These are phyloP conservation scores for Germaria angustata DNA, from an alignment of 2,888 invertebrate species.

Conservation along the genomic window DNA sequence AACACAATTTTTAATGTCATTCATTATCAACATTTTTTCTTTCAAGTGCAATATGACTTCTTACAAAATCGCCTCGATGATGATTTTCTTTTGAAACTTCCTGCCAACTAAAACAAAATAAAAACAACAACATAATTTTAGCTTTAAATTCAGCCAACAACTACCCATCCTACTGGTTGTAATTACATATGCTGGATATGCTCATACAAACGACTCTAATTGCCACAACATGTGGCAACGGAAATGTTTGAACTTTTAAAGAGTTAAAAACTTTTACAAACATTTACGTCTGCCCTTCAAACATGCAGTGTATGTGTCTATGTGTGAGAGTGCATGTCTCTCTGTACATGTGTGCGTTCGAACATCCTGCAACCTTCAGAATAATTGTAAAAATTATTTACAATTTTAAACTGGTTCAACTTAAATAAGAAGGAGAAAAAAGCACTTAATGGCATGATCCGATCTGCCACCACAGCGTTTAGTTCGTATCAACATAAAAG, in stretches of 20 bases:
- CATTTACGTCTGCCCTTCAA: constrained; percentile 41
- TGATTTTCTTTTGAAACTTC: constrained; percentile 46
- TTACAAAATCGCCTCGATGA: constrained; percentile 33
- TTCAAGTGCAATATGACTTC: background rate
- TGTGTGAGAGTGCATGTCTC: background rate
- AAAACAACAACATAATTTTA: constrained; percentile 29
- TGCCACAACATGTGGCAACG: constrained; percentile 20
- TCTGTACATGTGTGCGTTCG: background rate
- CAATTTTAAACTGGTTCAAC: constrained; percentile 62
- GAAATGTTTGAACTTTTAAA: constrained; percentile 45
- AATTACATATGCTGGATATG: constrained; percentile 36
- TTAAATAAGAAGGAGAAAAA: background rate
- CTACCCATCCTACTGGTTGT: constrained; percentile 36
- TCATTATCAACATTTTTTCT: background rate
- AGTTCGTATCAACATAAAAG: constrained; percentile 29
- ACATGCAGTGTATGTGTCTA: background rate
- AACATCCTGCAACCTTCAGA: constrained; percentile 59
- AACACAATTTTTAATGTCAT: background rate
- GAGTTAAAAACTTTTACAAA: constrained; percentile 8
- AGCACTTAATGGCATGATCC: constrained; percentile 7
- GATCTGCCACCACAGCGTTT: background rate
- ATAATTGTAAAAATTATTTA: constrained; percentile 55
- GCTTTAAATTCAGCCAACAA: constrained; percentile 7
- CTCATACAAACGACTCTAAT: background rate
- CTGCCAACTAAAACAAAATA: background rate